Conservation (phyloP, 1,140 invertebrate species). For the Pomacea maculata region DNA sequence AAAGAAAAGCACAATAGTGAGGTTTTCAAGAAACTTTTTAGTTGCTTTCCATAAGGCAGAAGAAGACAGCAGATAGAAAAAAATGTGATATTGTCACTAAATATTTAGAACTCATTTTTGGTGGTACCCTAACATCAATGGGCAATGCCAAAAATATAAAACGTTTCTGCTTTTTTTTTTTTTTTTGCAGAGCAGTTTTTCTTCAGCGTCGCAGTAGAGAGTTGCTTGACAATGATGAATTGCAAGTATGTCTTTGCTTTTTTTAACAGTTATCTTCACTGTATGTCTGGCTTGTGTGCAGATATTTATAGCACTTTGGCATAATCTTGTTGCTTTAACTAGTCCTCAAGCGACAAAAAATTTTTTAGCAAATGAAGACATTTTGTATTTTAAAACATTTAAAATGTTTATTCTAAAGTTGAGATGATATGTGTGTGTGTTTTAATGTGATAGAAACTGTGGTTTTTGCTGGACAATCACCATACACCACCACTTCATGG, state of each 20-base stretch:
- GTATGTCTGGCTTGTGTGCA: background rate
- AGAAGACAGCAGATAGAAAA: too few relatives aligned
- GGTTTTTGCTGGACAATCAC: conserved; percentile 83
- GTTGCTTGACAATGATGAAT: conserved; percentile 85
- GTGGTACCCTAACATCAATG: too few relatives aligned
- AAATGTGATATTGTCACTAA: too few relatives aligned
- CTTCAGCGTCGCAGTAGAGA: conserved; percentile 84
- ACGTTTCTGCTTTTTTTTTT: conserved; percentile 2
- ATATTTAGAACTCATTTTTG: too few relatives aligned
- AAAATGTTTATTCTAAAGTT: background rate
- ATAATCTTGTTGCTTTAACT: background rate
- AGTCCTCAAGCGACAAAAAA: background rate
- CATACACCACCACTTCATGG: conserved; percentile 75
- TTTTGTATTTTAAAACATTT: background rate
- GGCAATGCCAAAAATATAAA: too few relatives aligned
- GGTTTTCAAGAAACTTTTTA: too few relatives aligned
- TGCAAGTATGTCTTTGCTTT: conserved; percentile 71
- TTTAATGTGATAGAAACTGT: conserved; percentile 71
- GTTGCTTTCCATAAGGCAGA: too few relatives aligned
- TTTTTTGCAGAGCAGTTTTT: conserved; percentile 76
- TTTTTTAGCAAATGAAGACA: background rate
- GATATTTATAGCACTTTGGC: background rate
- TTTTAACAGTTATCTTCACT: background rate
- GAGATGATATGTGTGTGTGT: background rate
- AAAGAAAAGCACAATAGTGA: too few relatives aligned